A percentile compares a stretch with the other conserved stretches of the same genome.
Evolutionary conservation across 2,113 vertebrate species (phyloP).

Genomic region (Budorcas taxicolor): DNA sequence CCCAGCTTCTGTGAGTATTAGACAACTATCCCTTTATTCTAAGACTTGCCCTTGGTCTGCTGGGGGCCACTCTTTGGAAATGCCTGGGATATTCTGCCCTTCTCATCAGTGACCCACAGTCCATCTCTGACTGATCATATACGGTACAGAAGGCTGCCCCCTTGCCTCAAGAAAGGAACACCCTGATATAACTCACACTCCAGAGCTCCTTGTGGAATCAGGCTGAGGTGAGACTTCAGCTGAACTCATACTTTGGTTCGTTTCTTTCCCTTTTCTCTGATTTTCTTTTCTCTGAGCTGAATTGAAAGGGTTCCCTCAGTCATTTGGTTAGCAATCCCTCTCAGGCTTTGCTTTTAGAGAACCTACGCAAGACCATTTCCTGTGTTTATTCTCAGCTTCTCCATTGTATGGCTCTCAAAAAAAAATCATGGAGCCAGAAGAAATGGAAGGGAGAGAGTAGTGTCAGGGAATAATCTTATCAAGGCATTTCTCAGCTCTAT

Average conservation of each 20-base stretch:
- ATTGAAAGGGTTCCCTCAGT: not conserved
- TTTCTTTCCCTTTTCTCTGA: not conserved
- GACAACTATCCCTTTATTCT: not conserved
- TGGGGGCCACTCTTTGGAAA: not conserved
- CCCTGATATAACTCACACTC: not conserved
- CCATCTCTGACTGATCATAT: not conserved
- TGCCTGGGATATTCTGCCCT: not conserved
- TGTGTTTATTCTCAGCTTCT: not conserved
- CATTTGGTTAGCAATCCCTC: not conserved
- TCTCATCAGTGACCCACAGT: not conserved
- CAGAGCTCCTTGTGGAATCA: not conserved
- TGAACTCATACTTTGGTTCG: not conserved
- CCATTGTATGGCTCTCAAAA: not conserved
- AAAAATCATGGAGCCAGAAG: not conserved
- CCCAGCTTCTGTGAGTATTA: not conserved
- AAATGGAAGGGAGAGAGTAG: not conserved
- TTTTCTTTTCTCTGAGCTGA: not conserved
- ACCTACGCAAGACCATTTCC: not conserved
- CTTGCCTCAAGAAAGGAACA: not conserved
- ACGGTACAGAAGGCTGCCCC: not conserved
- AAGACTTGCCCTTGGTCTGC: not conserved
- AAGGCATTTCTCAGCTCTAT: not conserved
- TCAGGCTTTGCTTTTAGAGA: not conserved
- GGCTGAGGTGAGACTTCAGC: not conserved
- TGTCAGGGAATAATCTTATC: not conserved